Conservation (phyloP, 2,113 vertebrate genomes). For the Aplodontia rufa region DNA sequence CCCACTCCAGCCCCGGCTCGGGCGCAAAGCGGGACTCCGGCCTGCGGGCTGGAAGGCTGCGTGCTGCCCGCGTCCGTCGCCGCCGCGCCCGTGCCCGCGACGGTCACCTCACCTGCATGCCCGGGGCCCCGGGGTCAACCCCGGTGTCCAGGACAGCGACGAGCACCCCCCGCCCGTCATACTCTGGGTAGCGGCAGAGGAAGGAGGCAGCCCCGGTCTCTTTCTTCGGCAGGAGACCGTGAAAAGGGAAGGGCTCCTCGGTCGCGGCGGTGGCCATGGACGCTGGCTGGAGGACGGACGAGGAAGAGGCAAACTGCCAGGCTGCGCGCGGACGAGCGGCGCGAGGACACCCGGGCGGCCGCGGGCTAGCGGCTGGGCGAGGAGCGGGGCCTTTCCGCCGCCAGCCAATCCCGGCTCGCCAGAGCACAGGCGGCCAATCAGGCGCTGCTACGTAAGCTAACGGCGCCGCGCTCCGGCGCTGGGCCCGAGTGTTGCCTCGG, state of each 20-base stretch:
- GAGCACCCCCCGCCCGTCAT: constrained; percentile 94
- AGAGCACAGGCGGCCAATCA: background rate
- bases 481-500: background rate
- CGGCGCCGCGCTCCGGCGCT: background rate
- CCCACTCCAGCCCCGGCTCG: too few relatives aligned
- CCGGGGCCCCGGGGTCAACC: constrained; percentile 96
- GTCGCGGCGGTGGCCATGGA: constrained; percentile 90
- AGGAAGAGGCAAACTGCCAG: constrained; percentile 23
- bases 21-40: background rate
- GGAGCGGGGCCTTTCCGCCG: background rate
- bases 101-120: constrained; percentile 92
- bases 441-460: background rate
- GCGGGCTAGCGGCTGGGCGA: background rate
- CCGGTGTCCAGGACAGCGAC: constrained; percentile 96
- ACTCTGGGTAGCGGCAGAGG: constrained; percentile 92
- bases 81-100: constrained; percentile 5
- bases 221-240: constrained; percentile 96
- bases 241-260: constrained; percentile 95
- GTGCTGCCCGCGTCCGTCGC: background rate
- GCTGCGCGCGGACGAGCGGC: background rate
- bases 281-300: background rate
- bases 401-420: background rate
- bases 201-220: constrained; percentile 96
- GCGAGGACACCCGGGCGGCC: background rate
- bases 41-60: background rate